These are phyloP conservation scores for Sinonovacula constricta DNA, from an alignment of 1,140 invertebrate species.

Conservation along the genomic window DNA sequence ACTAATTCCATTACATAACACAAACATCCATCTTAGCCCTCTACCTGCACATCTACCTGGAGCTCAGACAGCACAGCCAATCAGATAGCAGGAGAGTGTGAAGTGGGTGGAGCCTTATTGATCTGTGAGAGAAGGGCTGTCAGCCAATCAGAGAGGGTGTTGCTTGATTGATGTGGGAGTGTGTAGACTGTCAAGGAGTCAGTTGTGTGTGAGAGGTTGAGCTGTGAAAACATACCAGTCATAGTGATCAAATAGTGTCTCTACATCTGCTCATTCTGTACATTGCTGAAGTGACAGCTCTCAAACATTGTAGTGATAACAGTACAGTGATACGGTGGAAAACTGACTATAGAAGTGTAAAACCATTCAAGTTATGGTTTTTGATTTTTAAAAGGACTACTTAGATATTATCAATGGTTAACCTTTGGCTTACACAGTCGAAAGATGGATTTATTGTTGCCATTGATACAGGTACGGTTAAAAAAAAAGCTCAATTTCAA, in stretches of 20 bases:
- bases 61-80: conserved; percentile 40
- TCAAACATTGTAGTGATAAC: no score
- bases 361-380: background rate
- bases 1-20: no score
- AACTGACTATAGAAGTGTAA: background rate
- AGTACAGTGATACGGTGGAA: no score
- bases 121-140: conserved; percentile 29
- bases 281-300: no score
- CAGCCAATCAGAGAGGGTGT: conserved; percentile 12
- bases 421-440: conserved; percentile 44
- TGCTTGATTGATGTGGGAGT: conserved; percentile 49
- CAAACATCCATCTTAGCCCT: no score
- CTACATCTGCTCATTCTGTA: no score
- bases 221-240: conserved; percentile 24
- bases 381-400: background rate
- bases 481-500: no score
- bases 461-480: conserved; percentile 52
- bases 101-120: conserved; percentile 33
- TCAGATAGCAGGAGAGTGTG: conserved; percentile 16
- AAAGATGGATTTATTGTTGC: conserved; percentile 53
- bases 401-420: conserved; percentile 47
- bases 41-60: background rate
- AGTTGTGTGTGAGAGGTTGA: conserved; percentile 25
- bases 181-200: conserved; percentile 31
- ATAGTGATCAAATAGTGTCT: no score